A percentile compares a stretch with the other conserved stretches of the same genome.
phyloP scores from a whole-genome alignment of 2,113 vertebrate genomes.

The Tetrao urogallus region DNA sequence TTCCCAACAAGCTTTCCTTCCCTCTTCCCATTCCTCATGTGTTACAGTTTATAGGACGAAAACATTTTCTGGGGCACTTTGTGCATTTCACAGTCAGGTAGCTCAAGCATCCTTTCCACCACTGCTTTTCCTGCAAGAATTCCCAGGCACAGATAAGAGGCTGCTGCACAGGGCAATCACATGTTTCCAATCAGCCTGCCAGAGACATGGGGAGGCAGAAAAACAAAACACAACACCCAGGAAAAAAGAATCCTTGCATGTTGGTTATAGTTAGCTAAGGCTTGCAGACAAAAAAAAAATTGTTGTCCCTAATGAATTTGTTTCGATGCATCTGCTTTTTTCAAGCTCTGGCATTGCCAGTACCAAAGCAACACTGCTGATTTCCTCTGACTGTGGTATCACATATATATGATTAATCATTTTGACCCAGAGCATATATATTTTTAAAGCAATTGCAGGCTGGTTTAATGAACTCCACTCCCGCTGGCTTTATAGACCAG shows the following conservation, averaged over 20 bases:
- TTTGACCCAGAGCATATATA: conserved; percentile 44
- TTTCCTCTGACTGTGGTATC: conserved; percentile 48
- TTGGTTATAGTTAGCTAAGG: conserved; percentile 14
- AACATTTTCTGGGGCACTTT: background rate
- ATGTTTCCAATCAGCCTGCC: background rate
- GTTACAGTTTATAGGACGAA: conserved; percentile 30
- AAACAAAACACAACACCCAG: conserved; percentile 1
- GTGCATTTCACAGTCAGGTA: background rate
- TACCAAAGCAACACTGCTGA: conserved; percentile 27
- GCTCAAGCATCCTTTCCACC: background rate
- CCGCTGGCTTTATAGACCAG: conserved; percentile 59
- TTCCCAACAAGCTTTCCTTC: background rate
- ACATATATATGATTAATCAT: conserved; percentile 59
- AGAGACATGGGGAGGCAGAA: background rate
- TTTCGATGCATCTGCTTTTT: conserved; percentile 45
- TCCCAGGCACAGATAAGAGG: background rate
- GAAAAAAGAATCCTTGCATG: background rate
- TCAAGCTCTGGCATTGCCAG: conserved; percentile 21
- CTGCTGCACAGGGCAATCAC: background rate
- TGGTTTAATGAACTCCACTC: conserved; percentile 66
- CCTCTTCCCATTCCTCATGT: conserved; percentile 3
- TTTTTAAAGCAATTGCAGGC: conserved; percentile 50
- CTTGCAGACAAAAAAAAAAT: conserved; percentile 26
- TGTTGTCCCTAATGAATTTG: conserved; percentile 38
- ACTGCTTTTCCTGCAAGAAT: background rate